phyloP scores from a whole-genome alignment of 2,888 invertebrate genomes.

The Quadroppia sp. region DNA sequence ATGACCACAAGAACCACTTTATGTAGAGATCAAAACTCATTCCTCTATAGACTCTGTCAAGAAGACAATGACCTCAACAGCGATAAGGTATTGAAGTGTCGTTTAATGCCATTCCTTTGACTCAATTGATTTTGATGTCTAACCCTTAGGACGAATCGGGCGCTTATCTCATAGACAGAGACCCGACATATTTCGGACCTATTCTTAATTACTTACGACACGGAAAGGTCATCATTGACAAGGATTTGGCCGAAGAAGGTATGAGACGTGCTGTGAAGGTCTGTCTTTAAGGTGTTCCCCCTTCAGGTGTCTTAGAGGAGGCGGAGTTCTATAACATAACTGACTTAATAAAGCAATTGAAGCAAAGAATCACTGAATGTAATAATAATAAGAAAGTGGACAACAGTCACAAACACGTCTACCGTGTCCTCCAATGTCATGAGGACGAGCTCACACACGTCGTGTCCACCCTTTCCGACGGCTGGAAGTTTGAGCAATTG shows the following conservation, averaged over 20 bases:
- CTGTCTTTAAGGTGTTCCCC: not conserved
- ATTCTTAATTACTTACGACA: constrained; percentile 93
- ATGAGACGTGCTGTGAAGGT: not conserved
- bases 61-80: constrained; percentile 95
- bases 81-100: constrained; percentile 69
- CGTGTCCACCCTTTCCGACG: constrained; percentile 99
- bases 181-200: constrained; percentile 94
- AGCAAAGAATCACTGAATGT: constrained; percentile 69
- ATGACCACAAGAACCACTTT: constrained; percentile 95
- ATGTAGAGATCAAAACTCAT: constrained; percentile 92
- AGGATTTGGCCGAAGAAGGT: constrained; percentile 94
- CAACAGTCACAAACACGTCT: constrained; percentile 86
- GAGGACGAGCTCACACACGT: constrained; percentile 96
- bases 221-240: constrained; percentile 93
- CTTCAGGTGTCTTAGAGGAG: constrained; percentile 80
- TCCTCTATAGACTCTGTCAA: constrained; percentile 91
- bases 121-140: not conserved
- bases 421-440: constrained; percentile 96
- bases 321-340: constrained; percentile 99
- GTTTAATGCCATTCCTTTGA: not conserved
- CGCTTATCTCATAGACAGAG: constrained; percentile 95
- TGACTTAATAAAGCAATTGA: constrained; percentile 85
- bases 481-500: constrained; percentile 94
- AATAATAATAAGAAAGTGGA: constrained; percentile 56
- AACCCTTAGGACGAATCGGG: constrained; percentile 83